Conservation (phyloP, 35 echinoderm and acorn worm species). For the Apostichopus japonicus region DNA sequence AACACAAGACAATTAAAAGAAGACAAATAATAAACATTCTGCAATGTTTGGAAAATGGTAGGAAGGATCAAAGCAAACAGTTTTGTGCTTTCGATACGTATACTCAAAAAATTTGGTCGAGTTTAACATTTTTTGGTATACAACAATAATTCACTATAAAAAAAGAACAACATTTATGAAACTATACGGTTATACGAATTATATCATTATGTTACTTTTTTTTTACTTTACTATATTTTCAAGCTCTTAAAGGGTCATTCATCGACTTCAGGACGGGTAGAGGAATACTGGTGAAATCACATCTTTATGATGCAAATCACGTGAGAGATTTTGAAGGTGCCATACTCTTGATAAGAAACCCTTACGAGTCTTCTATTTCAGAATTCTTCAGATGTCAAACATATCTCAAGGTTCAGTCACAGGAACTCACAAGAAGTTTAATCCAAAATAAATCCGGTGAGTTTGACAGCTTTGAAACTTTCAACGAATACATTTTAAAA, state of each 20-base stretch:
- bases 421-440: constrained; percentile 18
- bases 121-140: too few species aligned
- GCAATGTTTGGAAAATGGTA: too few species aligned
- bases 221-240: not conserved
- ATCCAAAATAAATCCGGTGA: constrained; percentile 13
- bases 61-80: too few species aligned
- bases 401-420: constrained; percentile 13
- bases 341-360: constrained; percentile 74
- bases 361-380: constrained; percentile 71
- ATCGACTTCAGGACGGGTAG: constrained; percentile 51
- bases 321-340: constrained; percentile 71
- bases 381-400: constrained; percentile 72
- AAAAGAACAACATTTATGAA: not conserved
- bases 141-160: too few species aligned
- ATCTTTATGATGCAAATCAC: constrained; percentile 37
- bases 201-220: not conserved
- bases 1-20: too few species aligned
- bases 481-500: too few species aligned
- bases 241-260: constrained; percentile 20
- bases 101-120: too few species aligned
- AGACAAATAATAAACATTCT: too few species aligned
- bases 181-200: not conserved
- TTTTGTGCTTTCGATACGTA: too few species aligned
- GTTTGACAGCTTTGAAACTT: too few species aligned
- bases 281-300: constrained; percentile 77